Evolutionary conservation across 2,113 vertebrate genomes (phyloP).

Genomic region (Pholis gunnellus): DNA sequence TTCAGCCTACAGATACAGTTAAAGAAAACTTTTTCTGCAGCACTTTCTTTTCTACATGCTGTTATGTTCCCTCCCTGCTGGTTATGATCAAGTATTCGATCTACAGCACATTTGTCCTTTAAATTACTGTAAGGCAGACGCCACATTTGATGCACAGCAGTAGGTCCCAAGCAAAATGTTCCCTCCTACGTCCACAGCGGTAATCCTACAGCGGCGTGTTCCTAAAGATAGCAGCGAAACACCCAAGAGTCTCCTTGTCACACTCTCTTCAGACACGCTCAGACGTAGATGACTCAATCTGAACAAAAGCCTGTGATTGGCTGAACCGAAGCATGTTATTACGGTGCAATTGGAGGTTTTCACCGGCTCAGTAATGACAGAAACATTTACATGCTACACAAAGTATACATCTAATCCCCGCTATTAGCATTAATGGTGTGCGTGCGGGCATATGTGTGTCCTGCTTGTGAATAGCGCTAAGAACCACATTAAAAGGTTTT

Average conservation of each 20-base stretch:
- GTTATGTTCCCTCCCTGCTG: slow-evolving; percentile 20
- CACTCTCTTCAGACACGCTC: slow-evolving; percentile 70
- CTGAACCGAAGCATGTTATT: slow-evolving; percentile 77
- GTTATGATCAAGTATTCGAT: slow-evolving; percentile 24
- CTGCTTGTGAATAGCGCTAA: slow-evolving; percentile 52
- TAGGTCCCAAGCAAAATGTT: slow-evolving; percentile 61
- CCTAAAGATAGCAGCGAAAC: slow-evolving; percentile 73
- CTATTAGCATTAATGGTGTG: slow-evolving; percentile 73
- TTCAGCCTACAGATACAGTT: slow-evolving; percentile 34
- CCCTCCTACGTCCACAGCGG: slow-evolving; percentile 59
- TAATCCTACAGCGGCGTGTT: slow-evolving; percentile 72
- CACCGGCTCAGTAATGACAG: slow-evolving; percentile 67
- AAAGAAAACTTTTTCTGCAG: slow-evolving; percentile 2
- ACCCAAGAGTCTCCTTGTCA: slow-evolving; percentile 72
- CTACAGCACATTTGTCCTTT: slow-evolving; percentile 36
- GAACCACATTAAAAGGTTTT: slow-evolving; percentile 58
- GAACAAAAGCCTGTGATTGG: slow-evolving; percentile 78
- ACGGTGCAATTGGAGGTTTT: slow-evolving; percentile 73
- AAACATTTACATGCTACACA: slow-evolving; percentile 78
- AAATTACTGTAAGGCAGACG: slow-evolving; percentile 41
- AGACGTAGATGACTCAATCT: slow-evolving; percentile 77
- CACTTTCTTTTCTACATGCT: slow-evolving; percentile 5
- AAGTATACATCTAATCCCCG: slow-evolving; percentile 76
- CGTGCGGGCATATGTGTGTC: slow-evolving; percentile 47
- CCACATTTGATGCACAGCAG: slow-evolving; percentile 66